Evolutionary conservation across 2,797 vertebrate genomes (phyloP).

Genomic region (Hafferia zeledoni): DNA sequence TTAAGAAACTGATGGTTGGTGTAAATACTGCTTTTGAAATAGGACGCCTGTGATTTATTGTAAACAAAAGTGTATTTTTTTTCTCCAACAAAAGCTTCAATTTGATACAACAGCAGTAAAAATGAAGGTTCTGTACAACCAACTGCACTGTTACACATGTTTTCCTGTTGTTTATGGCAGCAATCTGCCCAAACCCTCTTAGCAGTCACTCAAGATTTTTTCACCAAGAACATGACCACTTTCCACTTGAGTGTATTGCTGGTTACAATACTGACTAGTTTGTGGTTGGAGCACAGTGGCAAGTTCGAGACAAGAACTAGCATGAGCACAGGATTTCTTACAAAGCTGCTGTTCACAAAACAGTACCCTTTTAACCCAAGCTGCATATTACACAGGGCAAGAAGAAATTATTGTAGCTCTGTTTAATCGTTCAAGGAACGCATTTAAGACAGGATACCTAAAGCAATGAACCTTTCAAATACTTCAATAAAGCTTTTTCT

Average conservation of each 20-base stretch:
- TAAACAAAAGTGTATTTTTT: constrained; percentile 29
- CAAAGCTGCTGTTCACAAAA: constrained; percentile 9
- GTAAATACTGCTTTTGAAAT: background rate
- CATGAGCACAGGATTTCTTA: background rate
- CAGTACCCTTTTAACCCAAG: background rate
- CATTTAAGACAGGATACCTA: background rate
- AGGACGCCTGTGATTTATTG: constrained; percentile 29
- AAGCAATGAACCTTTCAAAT: background rate
- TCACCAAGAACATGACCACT: background rate
- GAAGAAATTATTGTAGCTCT: background rate
- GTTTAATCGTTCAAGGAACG: background rate
- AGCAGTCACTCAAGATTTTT: background rate
- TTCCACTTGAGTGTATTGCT: background rate
- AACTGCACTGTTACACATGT: background rate
- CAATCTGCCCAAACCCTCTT: background rate
- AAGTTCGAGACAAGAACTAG: background rate
- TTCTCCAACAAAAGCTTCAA: constrained; percentile 14
- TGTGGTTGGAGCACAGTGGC: background rate
- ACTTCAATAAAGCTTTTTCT: background rate
- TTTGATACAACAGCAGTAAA: constrained; percentile 32
- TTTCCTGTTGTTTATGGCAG: background rate
- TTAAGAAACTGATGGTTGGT: background rate
- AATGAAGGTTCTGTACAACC: constrained; percentile 11
- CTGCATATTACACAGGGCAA: background rate
- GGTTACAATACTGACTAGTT: background rate